Evolutionary conservation across 2,113 vertebrate species (phyloP).

Genomic region (Macquaria australasica): DNA sequence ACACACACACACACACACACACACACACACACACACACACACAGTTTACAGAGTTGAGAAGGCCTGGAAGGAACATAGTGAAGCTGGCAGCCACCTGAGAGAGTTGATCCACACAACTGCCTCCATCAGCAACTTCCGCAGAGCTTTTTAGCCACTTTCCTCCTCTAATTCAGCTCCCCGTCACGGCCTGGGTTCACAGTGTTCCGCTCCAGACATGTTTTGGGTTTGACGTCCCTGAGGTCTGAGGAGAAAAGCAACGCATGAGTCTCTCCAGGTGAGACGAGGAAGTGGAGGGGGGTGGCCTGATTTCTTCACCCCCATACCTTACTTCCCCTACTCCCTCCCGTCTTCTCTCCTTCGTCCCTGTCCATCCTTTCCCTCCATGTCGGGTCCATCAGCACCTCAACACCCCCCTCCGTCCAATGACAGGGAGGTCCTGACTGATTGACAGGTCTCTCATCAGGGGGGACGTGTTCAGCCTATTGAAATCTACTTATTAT

Average conservation of each 20-base stretch:
- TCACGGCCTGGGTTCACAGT: constrained; percentile 56
- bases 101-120: constrained; percentile 72
- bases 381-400: constrained; percentile 34
- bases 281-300: neutral
- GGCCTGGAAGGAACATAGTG: constrained; percentile 50
- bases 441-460: constrained; percentile 82
- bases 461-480: constrained; percentile 82
- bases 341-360: constrained; percentile 6
- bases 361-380: constrained; percentile 26
- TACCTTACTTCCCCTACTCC: constrained; percentile 1
- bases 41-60: constrained; percentile 48
- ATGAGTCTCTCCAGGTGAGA: constrained; percentile 60
- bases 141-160: constrained; percentile 79
- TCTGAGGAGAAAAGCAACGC: constrained; percentile 42
- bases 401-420: constrained; percentile 15
- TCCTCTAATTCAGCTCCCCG: constrained; percentile 61
- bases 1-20: constrained; percentile 21
- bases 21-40: constrained; percentile 28
- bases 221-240: constrained; percentile 58
- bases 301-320: neutral
- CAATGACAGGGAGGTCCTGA: constrained; percentile 59
- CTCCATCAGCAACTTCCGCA: constrained; percentile 72
- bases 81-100: constrained; percentile 77
- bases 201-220: constrained; percentile 59
- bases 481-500: constrained; percentile 86